A percentile compares a stretch with the other conserved stretches of the same genome.
Conservation (phyloP, 2,888 invertebrate species). For the Criorhina ranunculi region DNA sequence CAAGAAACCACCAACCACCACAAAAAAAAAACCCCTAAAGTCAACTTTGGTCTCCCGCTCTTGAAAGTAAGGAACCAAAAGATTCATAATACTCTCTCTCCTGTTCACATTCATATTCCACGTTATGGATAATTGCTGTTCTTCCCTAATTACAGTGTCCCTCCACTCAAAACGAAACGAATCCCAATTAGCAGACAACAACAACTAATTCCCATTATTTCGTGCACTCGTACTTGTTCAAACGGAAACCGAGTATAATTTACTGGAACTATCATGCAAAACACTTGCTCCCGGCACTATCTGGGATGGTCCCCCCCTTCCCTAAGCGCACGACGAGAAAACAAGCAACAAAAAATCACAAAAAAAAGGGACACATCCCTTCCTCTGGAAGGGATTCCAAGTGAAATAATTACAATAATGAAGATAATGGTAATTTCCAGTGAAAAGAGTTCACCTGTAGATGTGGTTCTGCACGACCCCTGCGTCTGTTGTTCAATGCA, state of each 20-base stretch:
- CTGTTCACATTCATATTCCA: constrained; percentile 34
- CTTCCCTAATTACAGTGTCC: constrained; percentile 11
- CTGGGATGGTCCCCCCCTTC: constrained; percentile 9
- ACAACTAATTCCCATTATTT: constrained; percentile 39
- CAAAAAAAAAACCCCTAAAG: too few species aligned
- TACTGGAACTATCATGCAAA: constrained; percentile 40
- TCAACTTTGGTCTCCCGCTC: too few species aligned
- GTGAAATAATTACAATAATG: constrained; percentile 39
- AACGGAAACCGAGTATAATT: constrained; percentile 43
- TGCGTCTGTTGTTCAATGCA: constrained; percentile 8
- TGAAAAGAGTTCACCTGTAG: constrained; percentile 35
- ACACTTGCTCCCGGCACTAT: constrained; percentile 11
- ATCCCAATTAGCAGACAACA: constrained; percentile 41
- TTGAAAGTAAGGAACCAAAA: not conserved
- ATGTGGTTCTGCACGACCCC: not conserved
- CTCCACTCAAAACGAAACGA: constrained; percentile 24
- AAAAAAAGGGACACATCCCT: constrained; percentile 41
- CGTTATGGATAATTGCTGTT: constrained; percentile 20
- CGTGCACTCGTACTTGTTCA: constrained; percentile 10
- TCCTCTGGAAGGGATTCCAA: constrained; percentile 13
- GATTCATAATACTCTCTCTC: not conserved
- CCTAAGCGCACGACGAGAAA: not conserved
- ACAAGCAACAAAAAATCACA: constrained; percentile 11
- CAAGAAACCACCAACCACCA: too few species aligned
- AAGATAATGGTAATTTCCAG: constrained; percentile 29